Evolutionary conservation across 2,888 invertebrate species (phyloP).

Genomic region (Cephus sareptanus): DNA sequence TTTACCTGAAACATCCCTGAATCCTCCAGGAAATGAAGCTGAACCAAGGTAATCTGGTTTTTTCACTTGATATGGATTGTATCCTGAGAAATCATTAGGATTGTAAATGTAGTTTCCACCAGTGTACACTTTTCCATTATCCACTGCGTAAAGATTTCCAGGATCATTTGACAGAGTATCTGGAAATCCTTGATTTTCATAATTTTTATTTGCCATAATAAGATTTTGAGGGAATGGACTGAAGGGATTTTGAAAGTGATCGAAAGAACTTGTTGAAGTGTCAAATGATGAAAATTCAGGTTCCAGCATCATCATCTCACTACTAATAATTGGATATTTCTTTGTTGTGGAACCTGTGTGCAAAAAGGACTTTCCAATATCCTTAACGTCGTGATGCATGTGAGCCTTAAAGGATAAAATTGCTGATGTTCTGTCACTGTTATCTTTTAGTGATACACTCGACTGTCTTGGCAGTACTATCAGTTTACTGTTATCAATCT

Average conservation of each 20-base stretch:
- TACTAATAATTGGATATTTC: background rate
- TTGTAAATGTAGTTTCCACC: conserved; percentile 8
- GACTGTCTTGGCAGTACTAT: conserved; percentile 14
- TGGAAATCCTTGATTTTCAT: background rate
- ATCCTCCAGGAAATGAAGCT: background rate
- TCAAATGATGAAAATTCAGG: background rate
- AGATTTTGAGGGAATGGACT: background rate
- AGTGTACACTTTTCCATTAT: conserved; percentile 21
- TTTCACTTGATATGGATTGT: conserved; percentile 8
- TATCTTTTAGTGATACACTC: conserved; percentile 2
- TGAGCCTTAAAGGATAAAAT: conserved; percentile 42
- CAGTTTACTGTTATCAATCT: conserved; percentile 7
- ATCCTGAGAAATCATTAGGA: background rate
- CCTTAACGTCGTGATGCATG: conserved; percentile 41
- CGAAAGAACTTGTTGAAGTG: background rate
- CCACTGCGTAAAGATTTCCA: conserved; percentile 1
- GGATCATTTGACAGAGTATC: background rate
- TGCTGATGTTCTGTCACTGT: conserved; percentile 27
- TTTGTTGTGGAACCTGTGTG: conserved; percentile 2
- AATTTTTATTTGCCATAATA: background rate
- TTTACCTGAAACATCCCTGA: background rate
- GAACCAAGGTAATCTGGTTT: background rate
- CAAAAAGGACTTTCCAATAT: conserved; percentile 38
- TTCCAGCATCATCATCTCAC: background rate
- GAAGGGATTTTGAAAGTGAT: background rate